Evolutionary conservation across 1,140 invertebrate species (phyloP), one percentile per base, ranked within the genome.

Genomic region (Scaptomyza graminum): DNA sequence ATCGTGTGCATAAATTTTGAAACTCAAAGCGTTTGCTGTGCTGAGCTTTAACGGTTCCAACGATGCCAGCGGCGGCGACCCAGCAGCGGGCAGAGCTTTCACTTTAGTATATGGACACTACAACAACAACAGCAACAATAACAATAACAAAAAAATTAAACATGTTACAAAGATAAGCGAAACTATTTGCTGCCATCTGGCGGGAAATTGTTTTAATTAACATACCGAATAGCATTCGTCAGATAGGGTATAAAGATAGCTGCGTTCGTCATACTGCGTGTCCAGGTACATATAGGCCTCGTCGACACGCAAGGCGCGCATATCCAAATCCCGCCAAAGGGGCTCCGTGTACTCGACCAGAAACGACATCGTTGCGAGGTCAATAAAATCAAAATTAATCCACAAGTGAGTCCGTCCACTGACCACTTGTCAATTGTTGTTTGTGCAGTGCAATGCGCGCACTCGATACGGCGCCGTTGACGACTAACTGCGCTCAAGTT

Each of bases 81-180:
- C 55, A 49, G 13, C 54, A 91, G 71, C 60, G 63, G 80, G 63
- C 85, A 76, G 50, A 75, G 84, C 68, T 61, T 90, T 90, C 49
- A 92, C 75, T 79, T 91, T 92, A 11, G 75, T 92, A 46, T 92
- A 94, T 0, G 93, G 93, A 64, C 93, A 94, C 93, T 92, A 63
- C 54, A 50, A 74, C 13, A 15, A 73, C 12, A 39, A 41, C 41
- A 56, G 59, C 7, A 41, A 39, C 13, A 59, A 65, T 39, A 15
- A n/a, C 3, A 56, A 61, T n/a, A n/a, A n/a, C n/a, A n/a, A n/a
- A n/a, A n/a, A n/a, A n/a, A n/a, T 7, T 15, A 28, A 13, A 39
- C 13, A 22, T 5, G n/a, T 49, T 62, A 46, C 41, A 43, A n/a
- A n/a, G n/a, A 60, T 51, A 65, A 41, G 12, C 12, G 51, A 78